A percentile compares a stretch with the other conserved stretches of the same genome.
Conservation (phyloP, 2,113 vertebrate species). For the Mormyrus lacerda region DNA sequence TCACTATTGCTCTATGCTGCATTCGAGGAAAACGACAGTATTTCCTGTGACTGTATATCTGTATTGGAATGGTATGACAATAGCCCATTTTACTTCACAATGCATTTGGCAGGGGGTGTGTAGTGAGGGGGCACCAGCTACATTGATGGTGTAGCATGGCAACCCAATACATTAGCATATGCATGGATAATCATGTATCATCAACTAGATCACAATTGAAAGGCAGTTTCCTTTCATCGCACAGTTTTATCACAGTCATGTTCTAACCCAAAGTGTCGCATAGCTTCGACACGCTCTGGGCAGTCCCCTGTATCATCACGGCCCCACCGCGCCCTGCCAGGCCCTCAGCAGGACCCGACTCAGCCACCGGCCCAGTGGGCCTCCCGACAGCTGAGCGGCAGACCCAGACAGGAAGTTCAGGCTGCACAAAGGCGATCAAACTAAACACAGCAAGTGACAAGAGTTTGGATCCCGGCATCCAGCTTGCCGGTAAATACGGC, state of each 20-base stretch:
- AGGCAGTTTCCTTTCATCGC: neutral
- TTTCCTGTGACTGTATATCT: neutral
- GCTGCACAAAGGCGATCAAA: neutral
- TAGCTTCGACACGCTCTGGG: neutral
- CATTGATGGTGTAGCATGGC: neutral
- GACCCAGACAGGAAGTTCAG: neutral
- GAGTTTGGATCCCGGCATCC: neutral
- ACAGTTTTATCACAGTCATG: neutral
- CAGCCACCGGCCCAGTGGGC: neutral
- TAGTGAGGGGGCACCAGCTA: neutral
- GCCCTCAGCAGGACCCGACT: neutral
- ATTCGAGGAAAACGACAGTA: neutral
- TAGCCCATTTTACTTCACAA: neutral
- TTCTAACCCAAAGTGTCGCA: neutral
- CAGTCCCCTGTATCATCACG: neutral
- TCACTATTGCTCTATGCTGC: neutral
- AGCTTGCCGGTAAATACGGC: constrained; percentile 6
- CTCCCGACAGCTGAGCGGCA: neutral
- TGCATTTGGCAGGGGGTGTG: neutral
- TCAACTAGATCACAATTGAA: neutral
- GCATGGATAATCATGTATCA: neutral
- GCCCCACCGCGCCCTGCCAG: neutral
- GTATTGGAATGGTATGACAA: neutral
- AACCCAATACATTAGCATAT: neutral
- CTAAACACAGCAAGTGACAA: constrained; percentile 12